Conservation (phyloP, 2,113 vertebrate genomes). For the Peromyscus maniculatus region DNA sequence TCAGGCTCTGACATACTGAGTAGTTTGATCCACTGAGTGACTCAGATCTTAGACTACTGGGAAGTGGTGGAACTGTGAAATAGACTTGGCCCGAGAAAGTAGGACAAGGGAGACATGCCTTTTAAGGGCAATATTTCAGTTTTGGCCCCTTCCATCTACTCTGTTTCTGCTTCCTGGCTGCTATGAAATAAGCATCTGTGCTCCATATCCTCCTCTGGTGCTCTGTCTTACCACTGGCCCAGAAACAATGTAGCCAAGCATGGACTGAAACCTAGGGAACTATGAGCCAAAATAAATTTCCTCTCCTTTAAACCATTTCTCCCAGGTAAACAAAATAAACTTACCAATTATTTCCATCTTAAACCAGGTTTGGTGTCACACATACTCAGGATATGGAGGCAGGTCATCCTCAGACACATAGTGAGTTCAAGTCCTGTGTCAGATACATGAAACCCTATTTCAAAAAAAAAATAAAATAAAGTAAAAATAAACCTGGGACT, state of each 20-base stretch:
- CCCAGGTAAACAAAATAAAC: neutral
- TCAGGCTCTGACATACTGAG: neutral
- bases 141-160: neutral
- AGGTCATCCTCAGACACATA: neutral
- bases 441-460: neutral
- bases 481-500: neutral
- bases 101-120: neutral
- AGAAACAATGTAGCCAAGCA: neutral
- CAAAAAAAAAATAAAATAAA: neutral
- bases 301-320: neutral
- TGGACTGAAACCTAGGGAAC: neutral
- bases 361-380: neutral
- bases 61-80: neutral
- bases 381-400: neutral
- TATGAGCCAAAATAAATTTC: neutral
- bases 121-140: neutral
- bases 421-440: neutral
- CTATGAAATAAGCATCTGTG: neutral
- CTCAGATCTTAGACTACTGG: neutral
- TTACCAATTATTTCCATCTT: conserved; percentile 24
- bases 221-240: too few relatives aligned
- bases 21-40: neutral
- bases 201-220: neutral
- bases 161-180: neutral
- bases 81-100: neutral